phyloP scores from a whole-genome alignment of 2,888 invertebrate genomes.

The Rapana venosa region DNA sequence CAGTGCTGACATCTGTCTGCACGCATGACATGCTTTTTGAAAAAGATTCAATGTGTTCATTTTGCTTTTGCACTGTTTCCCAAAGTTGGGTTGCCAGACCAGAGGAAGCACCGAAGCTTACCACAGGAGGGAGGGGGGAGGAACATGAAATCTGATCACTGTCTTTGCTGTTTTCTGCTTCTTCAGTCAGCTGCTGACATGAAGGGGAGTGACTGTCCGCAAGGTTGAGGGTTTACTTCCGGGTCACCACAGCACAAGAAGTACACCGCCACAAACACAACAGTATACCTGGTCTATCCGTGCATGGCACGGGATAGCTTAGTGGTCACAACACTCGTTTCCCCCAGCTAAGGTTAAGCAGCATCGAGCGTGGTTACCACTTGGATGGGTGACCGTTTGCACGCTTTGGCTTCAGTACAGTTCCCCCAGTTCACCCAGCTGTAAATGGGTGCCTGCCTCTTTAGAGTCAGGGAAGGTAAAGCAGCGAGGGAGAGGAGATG shows the following conservation, averaged over 20 bases:
- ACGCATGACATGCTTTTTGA: neutral
- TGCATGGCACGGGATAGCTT: too few relatives aligned
- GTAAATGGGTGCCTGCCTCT: too few relatives aligned
- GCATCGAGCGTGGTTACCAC: too few relatives aligned
- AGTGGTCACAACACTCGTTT: too few relatives aligned
- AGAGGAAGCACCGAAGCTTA: too few relatives aligned
- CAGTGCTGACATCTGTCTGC: neutral
- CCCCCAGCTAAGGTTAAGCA: too few relatives aligned
- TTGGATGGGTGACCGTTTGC: too few relatives aligned
- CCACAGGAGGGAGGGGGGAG: neutral
- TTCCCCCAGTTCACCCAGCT: too few relatives aligned
- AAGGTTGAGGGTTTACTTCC: neutral
- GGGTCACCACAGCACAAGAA: neutral
- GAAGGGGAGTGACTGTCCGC: neutral
- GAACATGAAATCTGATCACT: neutral
- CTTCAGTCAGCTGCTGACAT: neutral
- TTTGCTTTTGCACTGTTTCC: neutral
- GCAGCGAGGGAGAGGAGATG: too few relatives aligned
- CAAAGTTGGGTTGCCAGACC: too few relatives aligned
- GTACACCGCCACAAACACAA: neutral
- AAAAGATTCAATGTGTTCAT: neutral
- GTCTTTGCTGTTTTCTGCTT: neutral
- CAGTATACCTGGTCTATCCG: neutral
- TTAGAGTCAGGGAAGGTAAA: too few relatives aligned
- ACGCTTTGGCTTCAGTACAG: too few relatives aligned